Percentiles rank a stretch among this genome's conserved stretches.
Conservation (phyloP, 2,888 invertebrate species). For the Aproaerema taeniolella region DNA sequence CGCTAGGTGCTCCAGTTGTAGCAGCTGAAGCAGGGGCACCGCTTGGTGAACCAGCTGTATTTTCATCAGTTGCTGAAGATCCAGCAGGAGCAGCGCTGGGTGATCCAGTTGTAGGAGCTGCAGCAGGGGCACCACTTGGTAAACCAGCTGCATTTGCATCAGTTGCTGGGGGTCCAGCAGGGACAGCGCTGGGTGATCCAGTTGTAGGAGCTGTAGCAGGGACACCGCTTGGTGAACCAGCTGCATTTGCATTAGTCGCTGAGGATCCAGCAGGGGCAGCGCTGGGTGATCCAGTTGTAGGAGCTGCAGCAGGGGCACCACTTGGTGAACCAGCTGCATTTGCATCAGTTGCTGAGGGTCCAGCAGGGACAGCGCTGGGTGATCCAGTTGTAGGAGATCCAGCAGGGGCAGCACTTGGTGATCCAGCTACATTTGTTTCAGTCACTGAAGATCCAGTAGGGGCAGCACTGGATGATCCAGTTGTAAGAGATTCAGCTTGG, state of each 20-base stretch:
- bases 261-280: background rate
- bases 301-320: conserved; percentile 1
- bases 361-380: background rate
- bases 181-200: background rate
- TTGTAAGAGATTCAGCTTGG: background rate
- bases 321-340: background rate
- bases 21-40: background rate
- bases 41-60: background rate
- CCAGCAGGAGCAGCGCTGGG: background rate
- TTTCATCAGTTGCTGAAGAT: background rate
- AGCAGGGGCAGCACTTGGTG: conserved; percentile 7
- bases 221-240: background rate
- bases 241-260: conserved; percentile 3
- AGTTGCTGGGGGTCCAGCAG: background rate
- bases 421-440: conserved; percentile 7
- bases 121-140: background rate
- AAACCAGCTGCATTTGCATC: background rate
- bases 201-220: background rate
- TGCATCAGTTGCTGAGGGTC: background rate
- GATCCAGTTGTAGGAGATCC: conserved; percentile 1
- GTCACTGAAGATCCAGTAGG: conserved; percentile 6
- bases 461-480: background rate
- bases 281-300: conserved; percentile 1
- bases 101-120: conserved; percentile 1
- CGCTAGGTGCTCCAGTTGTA: background rate